phyloP scores from a whole-genome alignment of 2,888 invertebrate genomes.

The Caenorhabditis virilis region DNA sequence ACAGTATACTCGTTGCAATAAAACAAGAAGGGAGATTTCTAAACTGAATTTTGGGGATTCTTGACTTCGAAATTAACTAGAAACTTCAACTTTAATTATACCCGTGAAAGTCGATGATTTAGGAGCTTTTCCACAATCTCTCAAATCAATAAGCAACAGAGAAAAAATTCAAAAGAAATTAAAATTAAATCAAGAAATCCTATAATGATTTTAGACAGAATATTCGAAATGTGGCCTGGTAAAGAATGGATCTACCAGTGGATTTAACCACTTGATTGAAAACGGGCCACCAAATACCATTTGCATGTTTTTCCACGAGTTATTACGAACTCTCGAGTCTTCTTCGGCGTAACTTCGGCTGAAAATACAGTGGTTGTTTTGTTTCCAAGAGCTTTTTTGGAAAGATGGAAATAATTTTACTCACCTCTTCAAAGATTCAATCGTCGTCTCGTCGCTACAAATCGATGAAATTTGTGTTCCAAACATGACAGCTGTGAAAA shows the following conservation, averaged over 20 bases:
- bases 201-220: conserved; percentile 78
- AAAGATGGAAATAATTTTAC: background rate
- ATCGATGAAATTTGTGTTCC: conserved; percentile 92
- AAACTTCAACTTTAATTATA: no score
- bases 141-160: no score
- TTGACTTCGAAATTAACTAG: no score
- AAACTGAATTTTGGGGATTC: no score
- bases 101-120: no score
- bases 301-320: conserved; percentile 56
- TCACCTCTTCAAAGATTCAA: conserved; percentile 58
- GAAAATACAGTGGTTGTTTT: conserved; percentile 4
- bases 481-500: conserved; percentile 96
- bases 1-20: no score
- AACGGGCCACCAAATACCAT: conserved; percentile 91
- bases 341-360: conserved; percentile 20
- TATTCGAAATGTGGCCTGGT: conserved; percentile 81
- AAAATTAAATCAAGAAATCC: no score
- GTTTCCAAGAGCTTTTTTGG: background rate
- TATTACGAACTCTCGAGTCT: conserved; percentile 30
- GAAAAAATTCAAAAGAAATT: no score
- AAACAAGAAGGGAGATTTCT: no score
- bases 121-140: no score
- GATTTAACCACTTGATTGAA: conserved; percentile 90
- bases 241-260: conserved; percentile 79
- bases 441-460: conserved; percentile 93